Percentiles rank a stretch among this genome's conserved stretches.
These are phyloP conservation scores for Perodicticus potto DNA, from an alignment of 2,797 vertebrate species.

Conservation along the genomic window DNA sequence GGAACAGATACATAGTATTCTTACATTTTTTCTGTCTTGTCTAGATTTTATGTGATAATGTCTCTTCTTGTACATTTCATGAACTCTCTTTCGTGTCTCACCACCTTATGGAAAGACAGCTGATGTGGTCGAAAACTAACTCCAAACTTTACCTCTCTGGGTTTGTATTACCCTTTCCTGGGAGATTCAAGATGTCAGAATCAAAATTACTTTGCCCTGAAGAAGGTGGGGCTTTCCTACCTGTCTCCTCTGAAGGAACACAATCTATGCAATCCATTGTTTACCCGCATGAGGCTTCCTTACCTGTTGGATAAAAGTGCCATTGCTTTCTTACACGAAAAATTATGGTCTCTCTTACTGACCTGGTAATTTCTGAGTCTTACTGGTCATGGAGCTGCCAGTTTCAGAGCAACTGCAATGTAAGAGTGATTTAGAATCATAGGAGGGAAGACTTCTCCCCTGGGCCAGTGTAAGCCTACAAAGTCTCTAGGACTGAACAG, in stretches of 20 bases:
- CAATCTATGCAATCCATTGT: background rate
- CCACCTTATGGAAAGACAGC: background rate
- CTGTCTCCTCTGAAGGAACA: background rate
- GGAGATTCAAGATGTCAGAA: background rate
- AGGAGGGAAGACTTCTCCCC: background rate
- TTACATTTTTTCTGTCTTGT: background rate
- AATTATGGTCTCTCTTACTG: background rate
- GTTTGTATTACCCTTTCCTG: background rate
- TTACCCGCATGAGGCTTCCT: background rate
- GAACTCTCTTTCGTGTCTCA: background rate
- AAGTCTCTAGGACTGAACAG: slow-evolving; percentile 22
- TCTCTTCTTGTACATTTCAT: slow-evolving; percentile 35
- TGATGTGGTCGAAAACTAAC: background rate
- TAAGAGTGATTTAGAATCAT: background rate
- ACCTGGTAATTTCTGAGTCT: background rate
- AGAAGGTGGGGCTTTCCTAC: background rate
- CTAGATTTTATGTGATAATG: background rate
- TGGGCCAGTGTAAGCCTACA: slow-evolving; percentile 30
- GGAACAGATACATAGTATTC: background rate
- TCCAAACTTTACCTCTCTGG: slow-evolving; percentile 10
- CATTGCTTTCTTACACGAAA: background rate
- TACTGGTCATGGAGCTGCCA: background rate
- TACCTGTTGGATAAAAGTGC: background rate
- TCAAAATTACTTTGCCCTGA: background rate
- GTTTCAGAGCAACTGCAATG: background rate